Conservation (phyloP, 2,888 invertebrate species). For the Lasius platythorax region DNA sequence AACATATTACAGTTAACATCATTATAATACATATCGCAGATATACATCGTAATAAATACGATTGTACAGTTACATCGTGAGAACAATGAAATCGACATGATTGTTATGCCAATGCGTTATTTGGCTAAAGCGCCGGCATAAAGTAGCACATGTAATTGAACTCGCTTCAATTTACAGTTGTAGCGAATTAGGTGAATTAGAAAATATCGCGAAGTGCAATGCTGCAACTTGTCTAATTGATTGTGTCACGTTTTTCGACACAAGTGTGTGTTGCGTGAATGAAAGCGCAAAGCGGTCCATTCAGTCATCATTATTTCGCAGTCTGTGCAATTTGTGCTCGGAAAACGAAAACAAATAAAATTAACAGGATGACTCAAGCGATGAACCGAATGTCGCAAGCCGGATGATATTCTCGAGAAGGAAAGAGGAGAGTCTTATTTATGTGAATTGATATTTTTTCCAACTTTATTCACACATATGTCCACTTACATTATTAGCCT, state of each 20-base stretch:
- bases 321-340: slow-evolving; percentile 30
- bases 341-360: slow-evolving; percentile 8
- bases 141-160: slow-evolving; percentile 29
- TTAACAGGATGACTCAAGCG: slow-evolving; percentile 11
- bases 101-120: slow-evolving; percentile 23
- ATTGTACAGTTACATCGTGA: slow-evolving; percentile 32
- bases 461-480: slow-evolving; percentile 86
- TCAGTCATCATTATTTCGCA: background rate
- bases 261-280: slow-evolving; percentile 46
- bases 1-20: slow-evolving; percentile 35
- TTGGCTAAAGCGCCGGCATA: slow-evolving; percentile 22
- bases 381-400: slow-evolving; percentile 20
- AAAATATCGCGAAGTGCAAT: slow-evolving; percentile 26
- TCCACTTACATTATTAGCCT: slow-evolving; percentile 85
- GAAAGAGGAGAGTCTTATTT: slow-evolving; percentile 47
- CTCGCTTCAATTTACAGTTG: slow-evolving; percentile 29
- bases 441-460: slow-evolving; percentile 69
- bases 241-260: slow-evolving; percentile 26
- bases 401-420: slow-evolving; percentile 23
- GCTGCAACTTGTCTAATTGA: slow-evolving; percentile 40
- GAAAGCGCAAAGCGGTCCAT: slow-evolving; percentile 47
- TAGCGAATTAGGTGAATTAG: slow-evolving; percentile 31
- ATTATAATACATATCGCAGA: slow-evolving; percentile 25
- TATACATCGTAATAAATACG: slow-evolving; percentile 16
- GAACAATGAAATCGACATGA: slow-evolving; percentile 10